Percentiles rank a stretch among this genome's conserved stretches.
phyloP scores from a whole-genome alignment of 2,888 invertebrate genomes.

The Drosophila formosana region DNA sequence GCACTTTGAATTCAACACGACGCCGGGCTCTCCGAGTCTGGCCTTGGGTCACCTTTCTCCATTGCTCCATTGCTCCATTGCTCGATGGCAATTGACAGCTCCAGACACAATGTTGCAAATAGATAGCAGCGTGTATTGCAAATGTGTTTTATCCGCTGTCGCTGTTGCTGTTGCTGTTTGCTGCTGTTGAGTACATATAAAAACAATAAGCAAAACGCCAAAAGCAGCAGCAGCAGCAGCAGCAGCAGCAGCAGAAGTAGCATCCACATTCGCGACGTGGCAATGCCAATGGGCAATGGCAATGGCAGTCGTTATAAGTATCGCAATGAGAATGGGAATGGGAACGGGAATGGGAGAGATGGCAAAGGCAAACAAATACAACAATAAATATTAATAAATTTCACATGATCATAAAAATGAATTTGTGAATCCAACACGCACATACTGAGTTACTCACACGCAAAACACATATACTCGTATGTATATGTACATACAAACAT shows the following conservation, averaged over 20 bases:
- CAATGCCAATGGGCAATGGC: background rate
- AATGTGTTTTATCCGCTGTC: conserved; percentile 33
- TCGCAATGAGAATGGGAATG: background rate
- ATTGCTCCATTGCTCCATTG: background rate
- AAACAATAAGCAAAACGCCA: conserved; percentile 70
- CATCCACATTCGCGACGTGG: conserved; percentile 10
- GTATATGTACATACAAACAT: conserved; percentile 52
- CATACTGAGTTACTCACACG: conserved; percentile 34
- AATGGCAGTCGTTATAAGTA: background rate
- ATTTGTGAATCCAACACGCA: conserved; percentile 77
- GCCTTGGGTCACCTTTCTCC: conserved; percentile 25
- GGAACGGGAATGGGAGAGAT: conserved; percentile 16
- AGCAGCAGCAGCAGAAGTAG: conserved; percentile 21
- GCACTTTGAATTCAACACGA: background rate
- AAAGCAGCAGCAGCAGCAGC: conserved; percentile 28
- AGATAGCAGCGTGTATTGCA: conserved; percentile 29
- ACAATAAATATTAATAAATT: conserved; percentile 81
- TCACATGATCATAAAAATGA: conserved; percentile 80
- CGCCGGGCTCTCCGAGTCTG: background rate
- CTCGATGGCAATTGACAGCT: conserved; percentile 49
- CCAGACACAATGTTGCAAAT: conserved; percentile 49
- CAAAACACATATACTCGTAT: conserved; percentile 46
- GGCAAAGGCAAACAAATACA: conserved; percentile 61
- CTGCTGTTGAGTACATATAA: conserved; percentile 66
- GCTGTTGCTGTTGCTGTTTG: background rate